Conservation (phyloP, 2,113 vertebrate genomes). For the Megaleporinus macrocephalus region DNA sequence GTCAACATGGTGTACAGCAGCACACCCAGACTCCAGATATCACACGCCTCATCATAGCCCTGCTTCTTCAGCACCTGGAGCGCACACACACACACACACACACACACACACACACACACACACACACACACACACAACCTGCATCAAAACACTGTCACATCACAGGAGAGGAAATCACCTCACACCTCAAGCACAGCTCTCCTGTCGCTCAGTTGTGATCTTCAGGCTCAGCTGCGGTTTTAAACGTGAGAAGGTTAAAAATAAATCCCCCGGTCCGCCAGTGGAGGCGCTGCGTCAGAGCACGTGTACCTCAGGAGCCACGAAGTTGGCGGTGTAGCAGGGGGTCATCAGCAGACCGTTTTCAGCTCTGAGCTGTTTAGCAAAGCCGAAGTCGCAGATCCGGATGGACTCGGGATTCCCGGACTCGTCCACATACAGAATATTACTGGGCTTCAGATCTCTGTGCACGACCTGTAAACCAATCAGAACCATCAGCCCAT, state of each 20-base stretch:
- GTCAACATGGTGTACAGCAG: conserved; percentile 89
- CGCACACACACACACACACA: conserved; percentile 35
- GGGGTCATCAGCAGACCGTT: conserved; percentile 88
- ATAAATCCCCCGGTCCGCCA: too few relatives aligned
- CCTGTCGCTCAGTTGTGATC: too few relatives aligned
- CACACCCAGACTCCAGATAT: conserved; percentile 90
- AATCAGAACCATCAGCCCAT: background rate
- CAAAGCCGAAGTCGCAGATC: conserved; percentile 90
- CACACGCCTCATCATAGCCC: conserved; percentile 89
- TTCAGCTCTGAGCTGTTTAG: conserved; percentile 86
- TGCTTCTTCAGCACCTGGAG: conserved; percentile 86
- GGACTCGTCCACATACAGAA: conserved; percentile 85
- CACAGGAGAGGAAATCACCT: conserved; percentile 12
- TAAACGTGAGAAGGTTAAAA: too few relatives aligned
- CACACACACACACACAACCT: too few relatives aligned
- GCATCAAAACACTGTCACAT: too few relatives aligned
- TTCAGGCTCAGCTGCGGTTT: too few relatives aligned
- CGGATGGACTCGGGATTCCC: conserved; percentile 86
- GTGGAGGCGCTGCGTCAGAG: background rate
- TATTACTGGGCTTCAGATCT: conserved; percentile 82
- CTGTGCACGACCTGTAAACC: conserved; percentile 84
- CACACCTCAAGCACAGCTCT: too few relatives aligned
- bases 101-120: too few relatives aligned
- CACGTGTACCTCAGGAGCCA: conserved; percentile 85
- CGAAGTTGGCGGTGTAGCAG: conserved; percentile 89